Evolutionary conservation across 1,140 invertebrate species (phyloP), one percentile per base, ranked within the genome.

Genomic region (Triops longicaudatus): DNA sequence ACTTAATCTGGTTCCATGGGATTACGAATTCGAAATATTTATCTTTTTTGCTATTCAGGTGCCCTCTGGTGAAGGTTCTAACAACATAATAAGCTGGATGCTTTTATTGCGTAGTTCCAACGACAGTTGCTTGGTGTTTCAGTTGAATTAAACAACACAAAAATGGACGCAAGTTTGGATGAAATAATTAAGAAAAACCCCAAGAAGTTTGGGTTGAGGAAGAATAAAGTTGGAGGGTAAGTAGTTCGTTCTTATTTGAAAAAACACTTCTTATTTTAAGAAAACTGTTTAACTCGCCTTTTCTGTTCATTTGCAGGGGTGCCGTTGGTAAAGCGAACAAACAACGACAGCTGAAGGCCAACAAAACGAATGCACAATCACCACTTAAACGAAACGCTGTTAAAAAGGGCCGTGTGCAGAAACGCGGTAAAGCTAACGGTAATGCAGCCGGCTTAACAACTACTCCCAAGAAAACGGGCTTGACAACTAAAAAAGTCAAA

Each of bases 401-500:
- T 28, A 73, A 77, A 22, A 27, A 77, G 22, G 76, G 76, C 14
- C 44, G 42, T 37, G 44, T 26, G 26, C 41, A 50, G 50, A 41
- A 73, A 72, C 50, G 71, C 37, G 26, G 37, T 72, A 43, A 26
- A 26, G 63, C 26, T 1, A 37, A 42, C 37, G 76, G 26, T 77
- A 75, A 27, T 12, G 74, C 63, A 73, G 74, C 78, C 17, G 26
- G n/a, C 72, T 42, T 41, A 26, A 26, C 31, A 73, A 26, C 72
- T 22, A 44, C 43, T 71, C 26, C 42, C 26, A 44, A 74, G 14
- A 28, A 22, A 37, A 9, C 26, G 17, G 42, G 28, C n/a, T 71
- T 71, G 37, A 28, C 28, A 41, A 26, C n/a, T 17, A 43, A 41
- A 22, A 43, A 71, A 72, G 73, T 88, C 74, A 86, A 84, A 7